Conservation (phyloP, 1,140 invertebrate species). For the Chelonus insularis region DNA sequence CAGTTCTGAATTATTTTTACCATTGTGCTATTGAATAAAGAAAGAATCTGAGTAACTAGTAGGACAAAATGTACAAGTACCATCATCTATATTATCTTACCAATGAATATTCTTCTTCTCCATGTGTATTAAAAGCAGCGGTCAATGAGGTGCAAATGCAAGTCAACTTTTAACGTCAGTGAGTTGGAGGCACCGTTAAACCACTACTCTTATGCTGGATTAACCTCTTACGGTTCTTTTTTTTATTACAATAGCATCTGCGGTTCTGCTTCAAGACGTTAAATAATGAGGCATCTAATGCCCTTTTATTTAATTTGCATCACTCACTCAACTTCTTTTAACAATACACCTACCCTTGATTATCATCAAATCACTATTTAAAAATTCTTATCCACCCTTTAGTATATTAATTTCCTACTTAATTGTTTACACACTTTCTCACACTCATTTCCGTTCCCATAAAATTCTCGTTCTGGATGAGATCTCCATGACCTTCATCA, state of each 20-base stretch:
- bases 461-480: not conserved
- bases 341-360: too few species aligned
- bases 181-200: slow-evolving; percentile 41
- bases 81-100: too few species aligned
- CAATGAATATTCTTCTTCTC: too few species aligned
- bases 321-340: too few species aligned
- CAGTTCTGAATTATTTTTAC: too few species aligned
- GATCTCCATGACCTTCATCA: not conserved
- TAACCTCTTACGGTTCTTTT: slow-evolving; percentile 47
- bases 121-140: too few species aligned
- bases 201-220: slow-evolving; percentile 45
- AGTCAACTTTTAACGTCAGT: slow-evolving; percentile 15
- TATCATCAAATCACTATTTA: too few species aligned
- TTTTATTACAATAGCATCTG: not conserved
- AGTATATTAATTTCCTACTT: not conserved
- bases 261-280: slow-evolving; percentile 34
- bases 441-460: slow-evolving; percentile 42
- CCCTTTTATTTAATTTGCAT: not conserved
- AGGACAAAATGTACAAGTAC: too few species aligned
- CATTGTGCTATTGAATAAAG: too few species aligned
- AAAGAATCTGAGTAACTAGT: too few species aligned
- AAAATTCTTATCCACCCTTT: not conserved
- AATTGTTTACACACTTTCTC: slow-evolving; percentile 25
- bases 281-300: slow-evolving; percentile 14
- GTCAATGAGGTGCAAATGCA: slow-evolving; percentile 27